Conservation (phyloP, 1,140 invertebrate genomes). For the Drosophila pseudoobscura region DNA sequence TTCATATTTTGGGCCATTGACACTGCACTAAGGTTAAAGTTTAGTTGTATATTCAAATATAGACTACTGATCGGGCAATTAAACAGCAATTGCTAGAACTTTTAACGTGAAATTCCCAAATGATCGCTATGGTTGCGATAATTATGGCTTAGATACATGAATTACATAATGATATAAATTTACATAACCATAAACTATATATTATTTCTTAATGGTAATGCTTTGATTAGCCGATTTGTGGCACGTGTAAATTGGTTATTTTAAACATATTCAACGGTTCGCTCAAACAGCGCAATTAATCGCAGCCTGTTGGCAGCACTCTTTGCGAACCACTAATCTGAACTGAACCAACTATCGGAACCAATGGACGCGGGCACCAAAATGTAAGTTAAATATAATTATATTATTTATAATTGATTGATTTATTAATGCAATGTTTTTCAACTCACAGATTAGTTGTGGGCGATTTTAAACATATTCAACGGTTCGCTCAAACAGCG, state of each 20-base stretch:
- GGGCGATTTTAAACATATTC: too few species aligned
- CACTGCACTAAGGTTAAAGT: constrained; percentile 58
- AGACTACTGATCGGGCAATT: constrained; percentile 58
- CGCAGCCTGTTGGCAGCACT: constrained; percentile 21
- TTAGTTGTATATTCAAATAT: constrained; percentile 32
- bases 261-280: too few species aligned
- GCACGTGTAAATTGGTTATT: too few species aligned
- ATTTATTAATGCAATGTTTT: too few species aligned
- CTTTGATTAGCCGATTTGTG: too few species aligned
- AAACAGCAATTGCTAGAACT: constrained; percentile 54
- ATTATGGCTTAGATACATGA: constrained; percentile 2
- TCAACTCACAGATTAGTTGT: too few species aligned
- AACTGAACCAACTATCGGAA: constrained; percentile 5
- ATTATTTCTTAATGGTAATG: too few species aligned
- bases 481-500: neutral
- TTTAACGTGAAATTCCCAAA: constrained; percentile 30
- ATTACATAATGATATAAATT: too few species aligned
- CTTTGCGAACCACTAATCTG: too few species aligned
- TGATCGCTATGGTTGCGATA: neutral
- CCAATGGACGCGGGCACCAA: constrained; percentile 71
- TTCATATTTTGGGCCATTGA: constrained; percentile 67
- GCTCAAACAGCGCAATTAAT: neutral
- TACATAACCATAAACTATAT: too few species aligned
- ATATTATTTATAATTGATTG: too few species aligned
- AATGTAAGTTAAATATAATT: constrained; percentile 58